phyloP scores from a whole-genome alignment of 1,140 invertebrate genomes.

The Argopecten irradians region DNA sequence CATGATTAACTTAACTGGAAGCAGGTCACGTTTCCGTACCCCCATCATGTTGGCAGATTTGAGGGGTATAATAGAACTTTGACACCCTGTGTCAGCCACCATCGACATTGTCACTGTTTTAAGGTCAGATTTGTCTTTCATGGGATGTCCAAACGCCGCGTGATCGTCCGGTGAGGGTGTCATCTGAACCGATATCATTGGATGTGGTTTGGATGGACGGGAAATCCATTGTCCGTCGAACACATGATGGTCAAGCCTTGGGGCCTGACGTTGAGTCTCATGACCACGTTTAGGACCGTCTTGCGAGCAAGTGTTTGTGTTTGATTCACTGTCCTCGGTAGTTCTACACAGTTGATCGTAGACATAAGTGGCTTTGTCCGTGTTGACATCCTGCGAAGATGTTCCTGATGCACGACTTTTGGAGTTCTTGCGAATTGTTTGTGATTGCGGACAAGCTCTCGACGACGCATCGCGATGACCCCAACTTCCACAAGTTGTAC shows the following conservation, averaged over 20 bases:
- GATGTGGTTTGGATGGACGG: neutral
- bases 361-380: too few species aligned
- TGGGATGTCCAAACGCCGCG: slow-evolving; percentile 22
- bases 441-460: too few species aligned
- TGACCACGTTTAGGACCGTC: too few species aligned
- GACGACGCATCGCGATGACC: too few species aligned
- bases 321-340: too few species aligned
- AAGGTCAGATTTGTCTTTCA: neutral
- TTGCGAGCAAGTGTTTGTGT: too few species aligned
- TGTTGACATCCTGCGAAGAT: too few species aligned
- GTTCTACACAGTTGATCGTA: too few species aligned
- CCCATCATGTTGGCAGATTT: neutral
- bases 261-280: too few species aligned
- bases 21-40: neutral
- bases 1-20: slow-evolving; percentile 34
- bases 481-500: too few species aligned
- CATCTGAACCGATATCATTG: neutral
- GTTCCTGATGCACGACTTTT: too few species aligned
- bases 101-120: neutral
- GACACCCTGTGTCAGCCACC: neutral
- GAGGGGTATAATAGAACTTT: neutral
- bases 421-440: too few species aligned
- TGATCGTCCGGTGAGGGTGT: neutral
- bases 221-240: neutral
- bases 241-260: slow-evolving; percentile 6